Evolutionary conservation across 2,113 vertebrate genomes (phyloP).

Genomic region (Struthio camelus): DNA sequence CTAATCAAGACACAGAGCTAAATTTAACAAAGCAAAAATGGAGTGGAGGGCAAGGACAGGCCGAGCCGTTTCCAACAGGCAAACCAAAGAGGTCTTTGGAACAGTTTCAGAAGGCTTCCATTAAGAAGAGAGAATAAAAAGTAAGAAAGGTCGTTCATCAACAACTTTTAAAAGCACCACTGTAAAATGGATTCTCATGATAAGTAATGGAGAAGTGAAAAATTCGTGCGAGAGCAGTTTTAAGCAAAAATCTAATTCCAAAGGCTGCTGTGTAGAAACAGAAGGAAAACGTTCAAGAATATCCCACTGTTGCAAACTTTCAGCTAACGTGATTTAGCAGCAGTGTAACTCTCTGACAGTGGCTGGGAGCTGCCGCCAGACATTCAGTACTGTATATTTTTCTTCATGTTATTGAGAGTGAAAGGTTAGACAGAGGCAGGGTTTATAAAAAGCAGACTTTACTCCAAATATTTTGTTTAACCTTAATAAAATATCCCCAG

Average conservation of each 20-base stretch:
- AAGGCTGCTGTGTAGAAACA: background rate
- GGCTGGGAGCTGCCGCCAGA: conserved; percentile 32
- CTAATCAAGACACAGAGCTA: conserved; percentile 26
- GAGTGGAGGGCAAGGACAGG: background rate
- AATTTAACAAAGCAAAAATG: conserved; percentile 13
- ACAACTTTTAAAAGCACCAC: background rate
- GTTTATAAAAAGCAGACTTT: conserved; percentile 57
- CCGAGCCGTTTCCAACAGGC: background rate
- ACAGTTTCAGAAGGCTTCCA: background rate
- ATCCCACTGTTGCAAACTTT: background rate
- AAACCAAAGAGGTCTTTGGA: background rate
- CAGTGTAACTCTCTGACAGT: background rate
- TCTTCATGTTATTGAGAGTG: conserved; percentile 14
- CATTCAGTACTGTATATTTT: conserved; percentile 52
- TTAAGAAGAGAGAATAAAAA: background rate
- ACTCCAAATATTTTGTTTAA: conserved; percentile 55
- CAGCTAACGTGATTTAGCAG: background rate
- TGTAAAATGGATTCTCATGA: background rate
- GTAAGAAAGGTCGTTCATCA: background rate
- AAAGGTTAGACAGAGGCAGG: conserved; percentile 31
- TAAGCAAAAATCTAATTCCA: background rate
- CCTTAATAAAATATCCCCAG: conserved; percentile 29
- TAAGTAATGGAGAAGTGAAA: background rate
- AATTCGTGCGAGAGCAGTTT: background rate
- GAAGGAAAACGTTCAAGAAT: background rate